Evolutionary conservation across 2,888 invertebrate genomes (phyloP).

Genomic region (Limnephilus lunatus): DNA sequence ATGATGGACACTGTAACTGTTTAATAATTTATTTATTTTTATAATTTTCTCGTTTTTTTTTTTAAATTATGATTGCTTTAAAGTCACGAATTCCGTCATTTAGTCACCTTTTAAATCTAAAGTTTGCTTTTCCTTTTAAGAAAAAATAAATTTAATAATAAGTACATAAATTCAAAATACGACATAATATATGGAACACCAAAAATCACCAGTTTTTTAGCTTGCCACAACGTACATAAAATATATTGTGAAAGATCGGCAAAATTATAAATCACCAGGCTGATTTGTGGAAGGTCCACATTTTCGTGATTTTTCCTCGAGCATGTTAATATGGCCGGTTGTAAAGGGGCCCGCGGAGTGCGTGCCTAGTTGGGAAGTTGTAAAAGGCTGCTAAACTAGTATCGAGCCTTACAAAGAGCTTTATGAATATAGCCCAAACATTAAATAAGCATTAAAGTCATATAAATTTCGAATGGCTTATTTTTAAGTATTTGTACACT

Average conservation of each 20-base stretch:
- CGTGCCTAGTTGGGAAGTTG: constrained; percentile 18
- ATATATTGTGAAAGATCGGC: neutral
- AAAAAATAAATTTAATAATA: too few species aligned
- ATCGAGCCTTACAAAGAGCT: constrained; percentile 28
- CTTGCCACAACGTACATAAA: neutral
- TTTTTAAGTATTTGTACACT: constrained; percentile 13
- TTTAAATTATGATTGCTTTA: too few species aligned
- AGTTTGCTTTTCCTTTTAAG: too few species aligned
- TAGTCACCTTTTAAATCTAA: too few species aligned
- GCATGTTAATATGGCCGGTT: constrained; percentile 15
- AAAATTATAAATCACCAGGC: neutral
- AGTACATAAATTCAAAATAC: too few species aligned
- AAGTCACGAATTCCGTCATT: too few species aligned
- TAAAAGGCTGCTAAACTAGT: constrained; percentile 20
- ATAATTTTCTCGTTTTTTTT: too few species aligned
- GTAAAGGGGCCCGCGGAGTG: neutral
- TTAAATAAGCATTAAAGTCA: constrained; percentile 29
- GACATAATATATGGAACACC: too few species aligned
- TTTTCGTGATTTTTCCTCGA: constrained; percentile 16
- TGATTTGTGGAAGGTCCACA: constrained; percentile 9
- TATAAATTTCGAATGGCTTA: constrained; percentile 28
- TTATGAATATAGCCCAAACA: constrained; percentile 31
- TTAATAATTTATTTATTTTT: too few species aligned
- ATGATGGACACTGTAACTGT: too few species aligned
- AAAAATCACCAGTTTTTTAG: neutral